Evolutionary conservation across 2,888 invertebrate species (phyloP).

Genomic region (Scrobipalpa costella): DNA sequence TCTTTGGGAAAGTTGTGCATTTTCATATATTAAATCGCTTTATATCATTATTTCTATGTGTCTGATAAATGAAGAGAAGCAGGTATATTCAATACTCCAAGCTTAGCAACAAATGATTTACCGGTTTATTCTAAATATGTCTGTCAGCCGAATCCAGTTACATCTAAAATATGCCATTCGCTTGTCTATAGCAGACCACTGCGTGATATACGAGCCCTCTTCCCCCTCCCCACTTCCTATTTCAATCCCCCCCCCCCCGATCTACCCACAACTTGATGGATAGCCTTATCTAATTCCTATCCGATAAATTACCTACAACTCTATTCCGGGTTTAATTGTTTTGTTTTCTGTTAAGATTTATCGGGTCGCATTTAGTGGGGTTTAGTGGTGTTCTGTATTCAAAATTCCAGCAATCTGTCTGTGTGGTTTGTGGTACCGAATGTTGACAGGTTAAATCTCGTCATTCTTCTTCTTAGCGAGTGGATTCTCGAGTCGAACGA

Average conservation of each 20-base stretch:
- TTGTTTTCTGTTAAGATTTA: conserved; percentile 59
- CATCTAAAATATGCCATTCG: conserved; percentile 28
- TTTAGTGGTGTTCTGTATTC: not conserved
- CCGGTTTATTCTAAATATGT: not conserved
- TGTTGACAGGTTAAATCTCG: not conserved
- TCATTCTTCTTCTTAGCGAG: no score
- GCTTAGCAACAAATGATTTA: no score
- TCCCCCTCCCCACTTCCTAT: conserved; percentile 26
- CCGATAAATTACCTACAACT: conserved; percentile 64
- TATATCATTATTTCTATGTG: no score
- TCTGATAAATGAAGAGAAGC: no score
- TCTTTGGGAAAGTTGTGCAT: no score
- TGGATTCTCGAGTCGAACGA: no score
- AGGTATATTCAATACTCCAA: no score
- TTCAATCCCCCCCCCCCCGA: not conserved
- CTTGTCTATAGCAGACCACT: conserved; percentile 28
- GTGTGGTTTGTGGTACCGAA: not conserved
- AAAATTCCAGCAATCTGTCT: not conserved
- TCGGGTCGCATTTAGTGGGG: conserved; percentile 23
- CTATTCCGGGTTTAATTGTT: conserved; percentile 61
- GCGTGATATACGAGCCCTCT: conserved; percentile 26
- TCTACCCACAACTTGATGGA: conserved; percentile 1
- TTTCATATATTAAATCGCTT: no score
- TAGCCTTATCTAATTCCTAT: conserved; percentile 56
- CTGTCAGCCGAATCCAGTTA: conserved; percentile 12